Evolutionary conservation across 2,797 vertebrate genomes (phyloP), one percentile per base, ranked within the genome.

Genomic region (Neosilurus hyrtlii): DNA sequence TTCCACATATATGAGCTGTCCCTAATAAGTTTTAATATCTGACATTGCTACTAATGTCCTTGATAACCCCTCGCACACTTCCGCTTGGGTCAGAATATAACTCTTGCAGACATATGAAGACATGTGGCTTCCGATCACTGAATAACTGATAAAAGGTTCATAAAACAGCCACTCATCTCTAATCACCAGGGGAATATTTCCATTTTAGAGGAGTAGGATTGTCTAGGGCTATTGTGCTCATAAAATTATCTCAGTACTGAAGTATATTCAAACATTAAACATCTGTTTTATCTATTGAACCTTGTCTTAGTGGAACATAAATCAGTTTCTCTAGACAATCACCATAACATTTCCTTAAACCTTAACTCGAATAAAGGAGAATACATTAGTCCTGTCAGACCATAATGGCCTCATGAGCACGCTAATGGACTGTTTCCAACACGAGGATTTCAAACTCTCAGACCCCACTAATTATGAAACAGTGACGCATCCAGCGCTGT

Each of bases 401-500:
- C 24, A 51, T 73, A 82, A 82, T 82, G 57, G 22, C 57, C 56
- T 77, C 65, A 66, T 56, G 30, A 70, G 65, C 71, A 68, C 2
- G 14, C n/a, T 77, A 84, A 81, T 70, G 43, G 49, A 51, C 68
- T 57, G 26, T 72, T 71, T 81, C 52, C 72, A 26, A 51, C 62
- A 24, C 54, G 26, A 79, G 10, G 57, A 73, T 61, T 65, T 75
- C 67, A 11, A 54, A 49, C 57, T 78, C 56, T 67, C 26, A 57
- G 68, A 77, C 61, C 66, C 79, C 61, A 82, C 51, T 57, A 26
- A 79, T 85, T 71, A 85, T 63, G 73, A 65, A 72, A 57, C 7
- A 18, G 15, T 84, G 77, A 87, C 82, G 82, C 86, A 85, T 89
- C 84, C 83, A 87, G 37, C 12, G 24, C 22, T n/a, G 12, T 43